Evolutionary conservation across 2,797 vertebrate genomes (phyloP).

Genomic region (Remorina albescens): DNA sequence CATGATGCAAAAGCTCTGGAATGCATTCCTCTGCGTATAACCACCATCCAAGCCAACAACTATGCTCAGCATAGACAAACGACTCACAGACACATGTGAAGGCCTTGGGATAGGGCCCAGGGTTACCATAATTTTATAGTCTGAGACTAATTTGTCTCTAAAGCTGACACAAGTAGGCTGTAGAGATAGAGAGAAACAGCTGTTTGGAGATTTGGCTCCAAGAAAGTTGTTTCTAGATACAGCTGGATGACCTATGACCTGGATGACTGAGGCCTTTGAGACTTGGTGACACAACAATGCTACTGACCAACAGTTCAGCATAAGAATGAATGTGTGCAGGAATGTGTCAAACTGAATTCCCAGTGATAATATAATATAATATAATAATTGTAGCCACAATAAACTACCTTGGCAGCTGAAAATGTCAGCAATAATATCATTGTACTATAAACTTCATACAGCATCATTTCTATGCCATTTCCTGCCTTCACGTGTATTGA

Average conservation of each 20-base stretch:
- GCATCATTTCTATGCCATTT: too few relatives aligned
- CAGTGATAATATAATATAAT: neutral
- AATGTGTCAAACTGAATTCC: slow-evolving; percentile 28
- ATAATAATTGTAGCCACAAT: neutral
- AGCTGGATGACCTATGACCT: too few relatives aligned
- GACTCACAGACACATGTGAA: slow-evolving; percentile 49
- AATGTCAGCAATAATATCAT: neutral
- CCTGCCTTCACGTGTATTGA: too few relatives aligned
- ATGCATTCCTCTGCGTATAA: slow-evolving; percentile 74
- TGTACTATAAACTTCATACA: too few relatives aligned
- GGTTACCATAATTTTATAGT: slow-evolving; percentile 19
- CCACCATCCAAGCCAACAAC: slow-evolving; percentile 43
- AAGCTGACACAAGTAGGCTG: slow-evolving; percentile 9
- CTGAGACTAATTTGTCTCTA: slow-evolving; percentile 39
- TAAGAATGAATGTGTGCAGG: slow-evolving; percentile 18
- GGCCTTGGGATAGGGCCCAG: slow-evolving; percentile 46
- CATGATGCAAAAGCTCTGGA: slow-evolving; percentile 81
- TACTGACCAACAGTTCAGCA: neutral
- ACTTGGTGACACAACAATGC: neutral
- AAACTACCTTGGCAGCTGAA: neutral
- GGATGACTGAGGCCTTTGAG: too few relatives aligned
- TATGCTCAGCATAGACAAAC: slow-evolving; percentile 45
- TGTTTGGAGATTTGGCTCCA: too few relatives aligned
- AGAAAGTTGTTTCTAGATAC: too few relatives aligned
- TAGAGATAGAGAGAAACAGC: slow-evolving; percentile 51